Evolutionary conservation across 2,888 invertebrate species (phyloP), one percentile per base, ranked within the genome.

Genomic region (Psococerastis gibbosa): DNA sequence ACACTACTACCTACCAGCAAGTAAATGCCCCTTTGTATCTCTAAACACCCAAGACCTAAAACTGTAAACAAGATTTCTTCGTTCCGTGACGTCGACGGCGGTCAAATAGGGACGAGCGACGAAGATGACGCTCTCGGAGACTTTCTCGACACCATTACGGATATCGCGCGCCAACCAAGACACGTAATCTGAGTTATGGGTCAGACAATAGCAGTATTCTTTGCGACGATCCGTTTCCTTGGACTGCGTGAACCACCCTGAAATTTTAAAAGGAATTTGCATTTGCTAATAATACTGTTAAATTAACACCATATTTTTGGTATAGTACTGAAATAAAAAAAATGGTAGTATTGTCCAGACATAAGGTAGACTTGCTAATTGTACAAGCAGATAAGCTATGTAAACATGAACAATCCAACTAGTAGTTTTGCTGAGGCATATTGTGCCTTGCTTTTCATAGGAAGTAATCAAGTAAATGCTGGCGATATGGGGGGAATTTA

Each of bases 1-100:
- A n/a, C n/a, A n/a, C n/a, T n/a, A n/a, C n/a, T n/a, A n/a, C 27
- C 11, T 27, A 27, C 27, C 27, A 41, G 89, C 85, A 27, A 73
- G 68, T 4, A 88, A 69, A 52, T 79, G 76, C 41, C 88, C 88
- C 54, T 85, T 85, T 50, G 77, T 78, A 60, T 87, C 81, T 43
- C 89, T 73, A 3, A 82, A 73, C 43, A 89, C 64, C 42, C 88
- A 68, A 58, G 82, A 83, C 57, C 82, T 60, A 58, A 80, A 75
- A 56, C 82, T 80, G 67, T 88, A 89, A 17, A 83, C 79, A 54
- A 89, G 64, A 60, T 89, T 89, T 53, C 91, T 73, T 54, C 89
- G 76, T 59, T 91, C 89, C 0, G 89, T 85, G 22, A 89, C 82
- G 57, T 78, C 78, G 43, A 89, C 71, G 38, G 84, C 81, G 43